Evolutionary conservation across 2,888 invertebrate genomes (phyloP), one percentile per base, ranked within the genome.

Genomic region (Clanis bilineata): DNA sequence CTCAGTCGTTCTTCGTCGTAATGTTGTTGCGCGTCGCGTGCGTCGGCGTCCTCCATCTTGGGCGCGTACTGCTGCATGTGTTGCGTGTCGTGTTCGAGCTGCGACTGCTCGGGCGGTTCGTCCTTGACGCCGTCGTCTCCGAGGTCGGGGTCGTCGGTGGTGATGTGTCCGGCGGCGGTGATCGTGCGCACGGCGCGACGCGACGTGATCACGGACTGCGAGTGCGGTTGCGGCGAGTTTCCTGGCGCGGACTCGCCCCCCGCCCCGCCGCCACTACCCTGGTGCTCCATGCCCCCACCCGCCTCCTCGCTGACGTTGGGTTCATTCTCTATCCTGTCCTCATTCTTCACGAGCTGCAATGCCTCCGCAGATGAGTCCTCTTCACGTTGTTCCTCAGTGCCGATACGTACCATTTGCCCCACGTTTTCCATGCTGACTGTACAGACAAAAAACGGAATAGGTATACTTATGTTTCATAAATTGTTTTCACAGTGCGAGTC

Each of bases 161-260:
- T 93, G 62, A 94, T 94, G 74, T 94, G 94, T 2, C 94, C 94
- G 45, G 94, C 90, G 9, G 94, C 89, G 22, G 94, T 94, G 72
- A 94, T 94, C 32, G 94, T 94, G 56, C 94, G 88, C 56, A 93
- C 87, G 63, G 91, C 90, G 59, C 93, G 90, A 9, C 93, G 89
- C 28, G 92, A 86, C 10, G 94, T 94, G 76, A 94, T 94, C 21
- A 94, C 94, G 15, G 90, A 88, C 61, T 83, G 85, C n/a, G 77
- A 73, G 60, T 79, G 83, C 56, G 88, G 85, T 67, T 62, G 90
- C n/a, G 75, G 77, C 4, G 76, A 70, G 12, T 64, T 68, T 6
- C 68, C 66, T 25, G 66, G 66, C 57, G 61, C 41, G 12, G 59
- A 60, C 12, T 61, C 64, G 62, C 57, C 62, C 39, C 63, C 62